phyloP scores from a whole-genome alignment of 1,140 invertebrate genomes.

The Heliconius himera region DNA sequence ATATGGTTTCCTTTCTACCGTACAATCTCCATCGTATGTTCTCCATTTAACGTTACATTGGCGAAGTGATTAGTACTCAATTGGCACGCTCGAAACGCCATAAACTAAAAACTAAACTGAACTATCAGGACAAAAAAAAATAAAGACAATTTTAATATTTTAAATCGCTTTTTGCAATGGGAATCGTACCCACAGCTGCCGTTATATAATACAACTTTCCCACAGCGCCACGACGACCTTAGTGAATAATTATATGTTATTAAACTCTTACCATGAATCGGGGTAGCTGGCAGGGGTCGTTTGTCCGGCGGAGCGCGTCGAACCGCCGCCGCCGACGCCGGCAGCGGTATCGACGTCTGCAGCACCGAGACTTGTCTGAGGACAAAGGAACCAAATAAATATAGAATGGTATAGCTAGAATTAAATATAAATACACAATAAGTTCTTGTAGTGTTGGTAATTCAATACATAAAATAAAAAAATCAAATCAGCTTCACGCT shows the following conservation, averaged over 20 bases:
- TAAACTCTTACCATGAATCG: conserved; percentile 78
- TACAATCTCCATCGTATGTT: too few relatives aligned
- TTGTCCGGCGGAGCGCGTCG: conserved; percentile 89
- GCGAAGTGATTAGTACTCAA: too few relatives aligned
- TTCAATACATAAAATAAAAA: too few relatives aligned
- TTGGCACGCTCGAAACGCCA: too few relatives aligned
- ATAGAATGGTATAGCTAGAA: background rate
- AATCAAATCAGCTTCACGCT: too few relatives aligned
- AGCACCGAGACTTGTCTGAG: conserved; percentile 76
- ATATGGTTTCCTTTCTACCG: too few relatives aligned
- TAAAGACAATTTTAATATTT: too few relatives aligned
- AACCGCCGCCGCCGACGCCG: conserved; percentile 87
- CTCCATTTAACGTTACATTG: too few relatives aligned
- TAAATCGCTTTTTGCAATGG: too few relatives aligned
- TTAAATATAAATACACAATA: background rate
- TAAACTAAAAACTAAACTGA: too few relatives aligned
- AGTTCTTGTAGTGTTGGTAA: background rate
- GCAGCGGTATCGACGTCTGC: conserved; percentile 87
- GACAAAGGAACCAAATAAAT: conserved; percentile 16
- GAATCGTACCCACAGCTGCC: background rate
- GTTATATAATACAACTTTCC: background rate
- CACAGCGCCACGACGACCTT: background rate
- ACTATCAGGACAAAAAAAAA: too few relatives aligned
- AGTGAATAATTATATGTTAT: conserved; percentile 1
- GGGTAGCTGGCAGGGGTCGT: conserved; percentile 85